A percentile compares a stretch with the other conserved stretches of the same genome.
phyloP scores from a whole-genome alignment of 2,797 vertebrate genomes.

The Acanthopagrus latus region DNA sequence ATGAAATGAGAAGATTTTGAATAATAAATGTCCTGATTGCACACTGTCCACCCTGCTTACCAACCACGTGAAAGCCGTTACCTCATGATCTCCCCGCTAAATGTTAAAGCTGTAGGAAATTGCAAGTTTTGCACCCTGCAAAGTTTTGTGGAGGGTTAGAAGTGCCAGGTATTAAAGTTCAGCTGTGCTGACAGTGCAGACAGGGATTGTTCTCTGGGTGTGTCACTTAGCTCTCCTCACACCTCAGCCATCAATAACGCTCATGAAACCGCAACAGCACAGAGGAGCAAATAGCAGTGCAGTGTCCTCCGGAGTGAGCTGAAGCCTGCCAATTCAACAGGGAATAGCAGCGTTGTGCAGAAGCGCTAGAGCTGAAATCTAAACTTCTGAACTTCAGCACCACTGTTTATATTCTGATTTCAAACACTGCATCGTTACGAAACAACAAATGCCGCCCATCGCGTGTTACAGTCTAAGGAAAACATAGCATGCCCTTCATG shows the following conservation, averaged over 20 bases:
- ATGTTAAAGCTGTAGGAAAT: slow-evolving; percentile 7
- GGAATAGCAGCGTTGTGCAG: slow-evolving; percentile 15
- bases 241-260: slow-evolving; percentile 34
- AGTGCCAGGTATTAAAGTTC: slow-evolving; percentile 4
- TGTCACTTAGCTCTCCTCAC: slow-evolving; percentile 40
- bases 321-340: slow-evolving; percentile 3
- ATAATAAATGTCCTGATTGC: too few species aligned
- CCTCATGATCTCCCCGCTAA: not conserved
- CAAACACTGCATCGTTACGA: not conserved
- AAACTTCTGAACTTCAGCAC: slow-evolving; percentile 3
- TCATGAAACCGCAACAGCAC: slow-evolving; percentile 29
- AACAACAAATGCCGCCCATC: not conserved
- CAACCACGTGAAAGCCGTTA: not conserved
- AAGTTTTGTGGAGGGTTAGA: slow-evolving; percentile 30
- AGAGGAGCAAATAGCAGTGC: slow-evolving; percentile 22
- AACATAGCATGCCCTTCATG: not conserved
- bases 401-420: slow-evolving; percentile 7
- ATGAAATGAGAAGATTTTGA: too few species aligned
- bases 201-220: slow-evolving; percentile 16
- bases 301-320: slow-evolving; percentile 24
- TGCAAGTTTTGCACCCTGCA: not conserved
- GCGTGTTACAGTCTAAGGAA: not conserved
- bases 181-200: slow-evolving; percentile 40
- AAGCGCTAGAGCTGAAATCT: slow-evolving; percentile 8
- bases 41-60: too few species aligned